A percentile compares a stretch with the other conserved stretches of the same genome.
phyloP scores from a whole-genome alignment of 1,140 invertebrate species.

The Hestina assimilis region DNA sequence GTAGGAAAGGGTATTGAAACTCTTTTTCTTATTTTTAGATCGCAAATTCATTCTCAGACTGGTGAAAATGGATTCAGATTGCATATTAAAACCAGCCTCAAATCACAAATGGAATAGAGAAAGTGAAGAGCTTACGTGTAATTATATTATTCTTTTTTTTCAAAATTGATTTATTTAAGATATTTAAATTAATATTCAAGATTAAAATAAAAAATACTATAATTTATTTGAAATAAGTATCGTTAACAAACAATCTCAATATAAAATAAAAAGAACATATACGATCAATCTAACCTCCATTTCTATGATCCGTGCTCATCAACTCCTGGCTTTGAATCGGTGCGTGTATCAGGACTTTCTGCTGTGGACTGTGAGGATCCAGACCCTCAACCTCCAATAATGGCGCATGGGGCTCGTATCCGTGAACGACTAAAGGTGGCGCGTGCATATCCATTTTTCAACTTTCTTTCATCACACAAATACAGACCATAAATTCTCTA shows the following conservation, averaged over 20 bases:
- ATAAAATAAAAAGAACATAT: not conserved
- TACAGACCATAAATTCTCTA: slow-evolving; percentile 5
- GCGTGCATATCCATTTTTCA: slow-evolving; percentile 67
- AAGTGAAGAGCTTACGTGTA: too few species aligned
- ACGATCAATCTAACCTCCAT: slow-evolving; percentile 54
- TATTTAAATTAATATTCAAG: too few species aligned
- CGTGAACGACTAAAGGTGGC: slow-evolving; percentile 60
- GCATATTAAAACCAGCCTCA: too few species aligned
- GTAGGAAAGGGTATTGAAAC: too few species aligned
- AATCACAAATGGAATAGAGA: too few species aligned
- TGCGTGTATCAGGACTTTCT: slow-evolving; percentile 68
- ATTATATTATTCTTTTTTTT: too few species aligned
- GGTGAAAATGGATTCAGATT: too few species aligned
- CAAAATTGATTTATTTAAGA: too few species aligned
- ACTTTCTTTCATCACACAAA: slow-evolving; percentile 37
- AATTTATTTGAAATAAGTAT: not conserved
- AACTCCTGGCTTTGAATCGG: slow-evolving; percentile 66
- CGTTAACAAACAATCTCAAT: too few species aligned
- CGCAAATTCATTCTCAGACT: too few species aligned
- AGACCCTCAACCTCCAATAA: slow-evolving; percentile 66
- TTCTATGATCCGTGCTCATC: slow-evolving; percentile 62
- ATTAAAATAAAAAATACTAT: too few species aligned
- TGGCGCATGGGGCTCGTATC: slow-evolving; percentile 65
- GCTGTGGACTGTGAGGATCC: slow-evolving; percentile 69
- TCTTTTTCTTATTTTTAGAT: too few species aligned